Evolutionary conservation across 2,888 invertebrate genomes (phyloP).

Genomic region (Hirtodrosophila duncani): DNA sequence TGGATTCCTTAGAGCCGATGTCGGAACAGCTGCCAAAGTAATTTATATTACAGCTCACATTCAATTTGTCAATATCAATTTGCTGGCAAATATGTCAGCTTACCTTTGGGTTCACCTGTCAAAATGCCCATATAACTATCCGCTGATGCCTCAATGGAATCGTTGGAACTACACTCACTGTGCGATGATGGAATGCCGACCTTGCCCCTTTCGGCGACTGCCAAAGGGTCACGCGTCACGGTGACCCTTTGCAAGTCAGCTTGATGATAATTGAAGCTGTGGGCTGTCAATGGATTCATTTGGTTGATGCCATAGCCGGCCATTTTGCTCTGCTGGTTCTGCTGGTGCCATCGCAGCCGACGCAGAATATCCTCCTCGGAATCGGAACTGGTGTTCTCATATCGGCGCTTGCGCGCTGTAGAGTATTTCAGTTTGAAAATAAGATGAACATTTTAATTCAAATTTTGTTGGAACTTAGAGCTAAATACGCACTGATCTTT

Average conservation of each 20-base stretch:
- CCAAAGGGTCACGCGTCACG: conserved; percentile 77
- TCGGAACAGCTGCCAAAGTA: conserved; percentile 38
- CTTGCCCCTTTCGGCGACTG: conserved; percentile 78
- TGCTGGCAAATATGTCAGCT: too few relatives aligned
- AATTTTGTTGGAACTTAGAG: too few relatives aligned
- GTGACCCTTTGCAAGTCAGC: conserved; percentile 77
- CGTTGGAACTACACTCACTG: conserved; percentile 78
- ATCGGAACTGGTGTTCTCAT: conserved; percentile 83
- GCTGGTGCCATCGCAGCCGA: conserved; percentile 80
- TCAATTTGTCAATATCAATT: too few relatives aligned
- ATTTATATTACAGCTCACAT: too few relatives aligned
- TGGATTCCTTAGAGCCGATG: conserved; percentile 81
- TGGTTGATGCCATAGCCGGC: conserved; percentile 75
- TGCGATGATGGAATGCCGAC: conserved; percentile 78
- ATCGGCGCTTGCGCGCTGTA: conserved; percentile 76
- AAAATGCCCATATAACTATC: conserved; percentile 77
- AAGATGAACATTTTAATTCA: background rate
- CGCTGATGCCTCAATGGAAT: conserved; percentile 77
- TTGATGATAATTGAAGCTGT: conserved; percentile 75
- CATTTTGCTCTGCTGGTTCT: conserved; percentile 73
- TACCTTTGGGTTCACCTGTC: conserved; percentile 77
- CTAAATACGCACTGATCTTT: conserved; percentile 76
- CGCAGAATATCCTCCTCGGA: conserved; percentile 85
- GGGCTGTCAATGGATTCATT: conserved; percentile 72
- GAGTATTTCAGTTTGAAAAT: background rate